A percentile compares a stretch with the other conserved stretches of the same genome.
These are phyloP conservation scores for Unio pictorum DNA, from an alignment of 2,888 invertebrate genomes.

Conservation along the genomic window DNA sequence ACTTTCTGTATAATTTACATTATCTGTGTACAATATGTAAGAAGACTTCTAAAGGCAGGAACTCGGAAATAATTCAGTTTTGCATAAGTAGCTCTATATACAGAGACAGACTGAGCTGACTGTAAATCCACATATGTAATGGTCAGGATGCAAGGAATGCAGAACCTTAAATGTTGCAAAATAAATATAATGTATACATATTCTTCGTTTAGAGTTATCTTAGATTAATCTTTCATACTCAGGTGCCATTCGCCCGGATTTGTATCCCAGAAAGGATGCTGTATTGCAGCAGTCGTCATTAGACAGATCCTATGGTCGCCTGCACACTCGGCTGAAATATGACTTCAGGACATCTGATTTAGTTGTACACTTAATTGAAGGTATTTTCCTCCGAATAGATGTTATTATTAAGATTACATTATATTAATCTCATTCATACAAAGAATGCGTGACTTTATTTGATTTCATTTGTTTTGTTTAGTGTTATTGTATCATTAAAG, in stretches of 20 bases:
- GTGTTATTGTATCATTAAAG: no score
- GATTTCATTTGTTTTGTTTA: no score
- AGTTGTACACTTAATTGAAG: constrained; percentile 92
- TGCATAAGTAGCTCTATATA: no score
- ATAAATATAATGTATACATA: not conserved
- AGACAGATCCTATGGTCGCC: constrained; percentile 79
- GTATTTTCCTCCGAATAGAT: constrained; percentile 71
- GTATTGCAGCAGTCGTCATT: constrained; percentile 77
- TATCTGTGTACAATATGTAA: no score
- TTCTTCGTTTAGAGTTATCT: not conserved
- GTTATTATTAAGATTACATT: not conserved
- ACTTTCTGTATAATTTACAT: no score
- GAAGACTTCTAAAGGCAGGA: no score
- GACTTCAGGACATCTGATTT: constrained; percentile 92
- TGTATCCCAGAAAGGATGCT: constrained; percentile 78
- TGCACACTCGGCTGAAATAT: constrained; percentile 88
- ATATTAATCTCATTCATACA: no score
- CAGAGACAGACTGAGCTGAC: no score
- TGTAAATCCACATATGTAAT: no score
- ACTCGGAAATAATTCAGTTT: no score
- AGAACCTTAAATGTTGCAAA: not conserved
- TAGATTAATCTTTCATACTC: not conserved
- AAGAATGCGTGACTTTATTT: no score
- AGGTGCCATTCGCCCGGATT: constrained; percentile 89
- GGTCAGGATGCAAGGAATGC: no score